A percentile compares a stretch with the other conserved stretches of the same genome.
Conservation (phyloP, 2,797 vertebrate species). For the Novumbra hubbsi region DNA sequence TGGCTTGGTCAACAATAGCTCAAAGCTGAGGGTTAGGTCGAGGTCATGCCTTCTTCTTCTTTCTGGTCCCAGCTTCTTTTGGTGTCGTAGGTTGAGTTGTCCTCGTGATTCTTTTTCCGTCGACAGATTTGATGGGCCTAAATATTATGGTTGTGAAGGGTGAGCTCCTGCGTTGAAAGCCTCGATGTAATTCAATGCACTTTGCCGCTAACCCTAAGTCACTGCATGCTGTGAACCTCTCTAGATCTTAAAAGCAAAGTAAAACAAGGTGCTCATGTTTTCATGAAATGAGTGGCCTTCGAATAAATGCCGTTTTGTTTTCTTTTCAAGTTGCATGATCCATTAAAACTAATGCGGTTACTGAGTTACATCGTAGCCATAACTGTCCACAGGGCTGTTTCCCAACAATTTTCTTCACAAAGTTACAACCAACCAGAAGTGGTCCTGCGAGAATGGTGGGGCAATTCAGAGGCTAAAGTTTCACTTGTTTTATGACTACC, state of each 20-base stretch:
- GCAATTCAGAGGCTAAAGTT: conserved; percentile 10
- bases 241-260: conserved; percentile 52
- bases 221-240: conserved; percentile 2
- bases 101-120: conserved; percentile 11
- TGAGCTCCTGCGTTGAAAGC: conserved; percentile 17
- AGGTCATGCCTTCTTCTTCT: background rate
- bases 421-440: conserved; percentile 1
- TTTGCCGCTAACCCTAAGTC: background rate
- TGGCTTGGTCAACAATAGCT: background rate
- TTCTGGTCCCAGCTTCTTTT: background rate
- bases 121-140: conserved; percentile 7
- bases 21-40: background rate
- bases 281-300: background rate
- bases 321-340: conserved; percentile 19
- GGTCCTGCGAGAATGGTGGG: conserved; percentile 14
- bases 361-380: conserved; percentile 16
- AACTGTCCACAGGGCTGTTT: conserved; percentile 20
- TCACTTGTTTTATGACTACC: background rate
- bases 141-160: conserved; percentile 38
- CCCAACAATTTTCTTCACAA: conserved; percentile 21
- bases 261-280: conserved; percentile 17
- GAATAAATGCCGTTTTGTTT: conserved; percentile 15
- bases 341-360: background rate
- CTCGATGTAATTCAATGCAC: conserved; percentile 17
- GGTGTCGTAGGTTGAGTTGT: conserved; percentile 7